Evolutionary conservation across 2,113 vertebrate genomes (phyloP), one percentile per base, ranked within the genome.

Genomic region (Narcine bancroftii): DNA sequence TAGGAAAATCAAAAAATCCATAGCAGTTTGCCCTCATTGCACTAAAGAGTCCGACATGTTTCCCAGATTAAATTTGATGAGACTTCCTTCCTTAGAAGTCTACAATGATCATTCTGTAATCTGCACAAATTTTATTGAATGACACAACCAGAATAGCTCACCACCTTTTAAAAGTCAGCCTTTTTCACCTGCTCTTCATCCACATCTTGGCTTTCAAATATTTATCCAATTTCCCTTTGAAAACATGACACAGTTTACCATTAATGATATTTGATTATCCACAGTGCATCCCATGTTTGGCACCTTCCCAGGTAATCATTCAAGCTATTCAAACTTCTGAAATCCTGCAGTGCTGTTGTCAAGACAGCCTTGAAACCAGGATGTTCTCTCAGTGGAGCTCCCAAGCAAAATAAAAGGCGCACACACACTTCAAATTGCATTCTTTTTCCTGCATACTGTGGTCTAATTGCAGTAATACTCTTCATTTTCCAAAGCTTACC

Each of bases 291-390:
- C 7, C 4, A 53, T 53, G 29, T 24, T n/a, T 24, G n/a, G n/a
- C 53, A 60, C 36, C 83, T 63, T 89, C 56, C n/a, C 83, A 63
- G 33, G n/a, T 65, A 83, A 63, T 89, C 83, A 89, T 39, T 89
- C 2, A 89, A 63, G 3, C 3, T 26, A 53, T 33, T 29, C 6
- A 47, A 66, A 66, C 65, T 21, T 21, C 24, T 66, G 26, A 76
- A 89, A 63, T n/a, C 53, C 56, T 65, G 33, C 53, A 65, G 56
- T 65, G 5, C n/a, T 65, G 19, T 65, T 65, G 29, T 87, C 53
- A 63, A 2, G n/a, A n/a, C 85, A 42, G 56, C 33, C 6, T 63
- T 89, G 56, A 63, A 36, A 89, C 56, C 60, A 63, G 85, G 21
- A 89, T 17, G 65, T 42, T 36, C 24, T 66, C 56, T 56, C 47